Conservation (phyloP, 2,113 vertebrate genomes). For the Sylvilagus bachmani region DNA sequence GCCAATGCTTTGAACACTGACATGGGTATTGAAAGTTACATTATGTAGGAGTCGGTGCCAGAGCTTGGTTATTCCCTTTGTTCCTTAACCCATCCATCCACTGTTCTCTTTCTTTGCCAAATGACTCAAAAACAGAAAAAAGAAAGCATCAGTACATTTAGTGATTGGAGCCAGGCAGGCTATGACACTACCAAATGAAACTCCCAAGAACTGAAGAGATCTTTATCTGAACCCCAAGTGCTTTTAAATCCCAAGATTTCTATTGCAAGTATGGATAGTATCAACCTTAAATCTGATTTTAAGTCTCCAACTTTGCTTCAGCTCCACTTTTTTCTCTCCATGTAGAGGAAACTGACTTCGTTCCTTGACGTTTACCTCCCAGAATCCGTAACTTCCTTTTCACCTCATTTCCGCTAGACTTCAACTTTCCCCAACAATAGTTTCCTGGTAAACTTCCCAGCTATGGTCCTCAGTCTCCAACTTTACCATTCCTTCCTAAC, state of each 20-base stretch:
- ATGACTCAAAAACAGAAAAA: neutral
- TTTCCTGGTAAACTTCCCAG: neutral
- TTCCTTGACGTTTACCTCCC: neutral
- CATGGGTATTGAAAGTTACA: neutral
- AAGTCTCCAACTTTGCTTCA: neutral
- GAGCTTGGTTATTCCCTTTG: neutral
- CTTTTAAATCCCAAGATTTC: conserved; percentile 20
- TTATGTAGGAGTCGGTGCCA: neutral
- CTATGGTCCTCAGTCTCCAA: neutral
- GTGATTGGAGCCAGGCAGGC: neutral
- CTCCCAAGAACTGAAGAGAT: neutral
- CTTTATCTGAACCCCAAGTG: conserved; percentile 12
- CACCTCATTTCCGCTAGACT: neutral
- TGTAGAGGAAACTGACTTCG: neutral
- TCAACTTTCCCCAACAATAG: neutral
- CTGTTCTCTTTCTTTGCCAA: neutral
- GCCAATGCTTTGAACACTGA: neutral
- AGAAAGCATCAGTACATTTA: neutral
- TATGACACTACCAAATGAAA: neutral
- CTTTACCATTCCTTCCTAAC: conserved; percentile 16
- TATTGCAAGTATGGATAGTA: neutral
- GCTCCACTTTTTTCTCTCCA: neutral
- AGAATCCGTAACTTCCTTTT: conserved; percentile 16
- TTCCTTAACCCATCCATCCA: neutral
- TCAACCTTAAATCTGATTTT: neutral